Conservation (phyloP, 2,888 invertebrate genomes). For the Chorisops tibialis region DNA sequence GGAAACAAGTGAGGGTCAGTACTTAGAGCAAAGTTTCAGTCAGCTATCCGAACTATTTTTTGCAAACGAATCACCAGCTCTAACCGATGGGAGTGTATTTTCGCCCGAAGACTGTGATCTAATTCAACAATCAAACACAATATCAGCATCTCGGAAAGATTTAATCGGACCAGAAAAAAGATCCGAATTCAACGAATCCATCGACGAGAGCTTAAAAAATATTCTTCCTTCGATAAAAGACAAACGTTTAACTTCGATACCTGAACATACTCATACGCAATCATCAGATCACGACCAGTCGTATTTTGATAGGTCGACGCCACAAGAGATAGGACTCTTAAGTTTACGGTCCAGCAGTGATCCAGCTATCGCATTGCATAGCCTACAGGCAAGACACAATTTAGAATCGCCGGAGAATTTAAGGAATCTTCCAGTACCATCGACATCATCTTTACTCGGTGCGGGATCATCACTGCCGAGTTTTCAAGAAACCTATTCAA, state of each 20-base stretch:
- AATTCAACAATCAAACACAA: slow-evolving; percentile 39
- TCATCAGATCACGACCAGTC: slow-evolving; percentile 41
- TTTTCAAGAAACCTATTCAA: slow-evolving; percentile 84
- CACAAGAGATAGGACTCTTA: slow-evolving; percentile 44
- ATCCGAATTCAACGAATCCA: slow-evolving; percentile 36
- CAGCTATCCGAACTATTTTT: slow-evolving; percentile 49
- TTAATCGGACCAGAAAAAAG: slow-evolving; percentile 28
- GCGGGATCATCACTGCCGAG: slow-evolving; percentile 70
- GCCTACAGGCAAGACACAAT: slow-evolving; percentile 37
- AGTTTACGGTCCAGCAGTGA: slow-evolving; percentile 50
- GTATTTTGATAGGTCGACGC: slow-evolving; percentile 42
- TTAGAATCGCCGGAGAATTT: slow-evolving; percentile 30
- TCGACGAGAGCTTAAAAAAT: slow-evolving; percentile 47
- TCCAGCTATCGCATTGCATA: slow-evolving; percentile 49
- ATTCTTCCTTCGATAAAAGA: slow-evolving; percentile 41
- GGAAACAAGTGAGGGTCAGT: slow-evolving; percentile 34
- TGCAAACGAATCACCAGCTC: slow-evolving; percentile 48
- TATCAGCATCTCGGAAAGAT: slow-evolving; percentile 39
- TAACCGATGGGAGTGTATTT: slow-evolving; percentile 32
- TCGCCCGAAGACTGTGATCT: slow-evolving; percentile 31
- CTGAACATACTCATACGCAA: slow-evolving; percentile 42
- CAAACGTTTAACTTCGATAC: slow-evolving; percentile 46
- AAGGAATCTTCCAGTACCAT: slow-evolving; percentile 35
- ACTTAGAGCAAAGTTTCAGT: slow-evolving; percentile 44
- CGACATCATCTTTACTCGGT: slow-evolving; percentile 41